Conservation (phyloP, 2,888 invertebrate species). For the Falcaria lacertinaria region DNA sequence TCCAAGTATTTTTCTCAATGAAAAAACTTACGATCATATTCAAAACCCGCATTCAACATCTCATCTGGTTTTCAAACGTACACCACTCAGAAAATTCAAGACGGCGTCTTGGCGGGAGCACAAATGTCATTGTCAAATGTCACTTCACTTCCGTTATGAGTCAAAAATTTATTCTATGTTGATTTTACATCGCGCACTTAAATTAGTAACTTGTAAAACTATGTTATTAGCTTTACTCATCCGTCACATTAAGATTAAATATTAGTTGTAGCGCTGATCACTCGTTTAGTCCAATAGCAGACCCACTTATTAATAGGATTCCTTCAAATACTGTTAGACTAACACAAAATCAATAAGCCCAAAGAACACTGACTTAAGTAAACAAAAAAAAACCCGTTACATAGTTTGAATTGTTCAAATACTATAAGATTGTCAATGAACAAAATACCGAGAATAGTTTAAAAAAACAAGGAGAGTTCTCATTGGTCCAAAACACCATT, state of each 20-base stretch:
- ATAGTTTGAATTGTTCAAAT: no score
- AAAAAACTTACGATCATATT: slow-evolving; percentile 71
- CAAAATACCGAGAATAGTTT: no score
- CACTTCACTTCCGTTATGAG: background rate
- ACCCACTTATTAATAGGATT: background rate
- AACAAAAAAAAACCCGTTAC: background rate
- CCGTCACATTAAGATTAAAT: no score
- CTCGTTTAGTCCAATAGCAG: background rate
- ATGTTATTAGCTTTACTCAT: no score
- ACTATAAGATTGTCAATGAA: no score
- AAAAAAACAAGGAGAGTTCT: no score
- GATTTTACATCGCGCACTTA: no score
- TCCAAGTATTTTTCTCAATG: no score
- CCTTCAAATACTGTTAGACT: background rate
- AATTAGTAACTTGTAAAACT: no score
- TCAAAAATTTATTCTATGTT: no score
- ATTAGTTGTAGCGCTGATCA: no score
- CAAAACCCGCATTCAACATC: slow-evolving; percentile 77
- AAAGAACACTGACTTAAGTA: background rate
- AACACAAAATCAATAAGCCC: background rate
- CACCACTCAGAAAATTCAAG: slow-evolving; percentile 32
- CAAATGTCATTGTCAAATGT: slow-evolving; percentile 22
- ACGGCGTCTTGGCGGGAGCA: slow-evolving; percentile 43
- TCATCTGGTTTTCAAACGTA: slow-evolving; percentile 29
- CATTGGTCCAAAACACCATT: no score